These are phyloP conservation scores for Eupithecia subumbrata DNA, from an alignment of 2,888 invertebrate species.

Conservation along the genomic window DNA sequence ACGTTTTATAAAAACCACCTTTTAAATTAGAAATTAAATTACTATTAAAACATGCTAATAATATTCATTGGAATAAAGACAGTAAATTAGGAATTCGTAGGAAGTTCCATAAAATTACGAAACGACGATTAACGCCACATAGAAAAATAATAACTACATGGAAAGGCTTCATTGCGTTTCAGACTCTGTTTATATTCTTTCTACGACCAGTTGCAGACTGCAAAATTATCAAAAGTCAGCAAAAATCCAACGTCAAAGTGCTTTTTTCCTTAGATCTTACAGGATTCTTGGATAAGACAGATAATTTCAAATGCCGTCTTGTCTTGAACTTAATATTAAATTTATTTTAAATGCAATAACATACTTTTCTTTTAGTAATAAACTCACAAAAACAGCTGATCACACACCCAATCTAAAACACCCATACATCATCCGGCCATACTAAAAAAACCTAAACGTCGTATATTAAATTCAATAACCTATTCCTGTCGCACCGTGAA, in stretches of 20 bases:
- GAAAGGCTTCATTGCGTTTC: neutral
- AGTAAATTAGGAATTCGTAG: slow-evolving; percentile 5
- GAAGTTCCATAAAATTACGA: slow-evolving; percentile 3
- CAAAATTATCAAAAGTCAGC: neutral
- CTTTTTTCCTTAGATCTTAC: neutral
- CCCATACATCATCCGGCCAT: slow-evolving; percentile 55
- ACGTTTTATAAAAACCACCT: neutral
- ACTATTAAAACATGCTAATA: neutral
- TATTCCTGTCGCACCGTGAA: slow-evolving; percentile 74
- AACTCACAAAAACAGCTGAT: slow-evolving; percentile 50
- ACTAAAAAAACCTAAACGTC: slow-evolving; percentile 56
- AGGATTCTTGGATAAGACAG: neutral
- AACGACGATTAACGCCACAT: neutral
- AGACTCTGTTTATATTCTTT: neutral
- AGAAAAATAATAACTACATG: neutral
- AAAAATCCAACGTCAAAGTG: neutral
- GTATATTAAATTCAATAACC: slow-evolving; percentile 68
- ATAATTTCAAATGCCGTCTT: neutral
- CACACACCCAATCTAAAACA: slow-evolving; percentile 58
- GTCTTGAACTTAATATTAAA: neutral
- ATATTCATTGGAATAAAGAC: slow-evolving; percentile 8
- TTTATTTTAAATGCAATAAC: neutral
- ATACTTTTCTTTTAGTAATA: neutral
- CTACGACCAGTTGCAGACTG: neutral
- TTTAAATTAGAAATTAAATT: neutral